Evolutionary conservation across 2,797 vertebrate genomes (phyloP).

Genomic region (Phrynocephalus guinanensis): DNA sequence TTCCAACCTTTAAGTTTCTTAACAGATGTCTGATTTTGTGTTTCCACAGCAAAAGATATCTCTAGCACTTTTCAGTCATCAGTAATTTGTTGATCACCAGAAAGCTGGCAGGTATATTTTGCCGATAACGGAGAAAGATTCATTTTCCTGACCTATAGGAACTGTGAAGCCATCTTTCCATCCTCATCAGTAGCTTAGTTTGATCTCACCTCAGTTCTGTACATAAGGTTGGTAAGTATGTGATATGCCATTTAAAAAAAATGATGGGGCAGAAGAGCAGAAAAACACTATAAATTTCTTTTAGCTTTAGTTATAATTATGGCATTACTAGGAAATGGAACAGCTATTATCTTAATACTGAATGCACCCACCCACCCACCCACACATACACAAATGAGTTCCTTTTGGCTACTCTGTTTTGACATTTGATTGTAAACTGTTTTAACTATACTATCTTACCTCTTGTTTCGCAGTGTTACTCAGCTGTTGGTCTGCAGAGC

Average conservation of each 20-base stretch:
- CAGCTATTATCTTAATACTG: conserved; percentile 31
- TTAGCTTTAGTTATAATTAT: not conserved
- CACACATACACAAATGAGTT: conserved; percentile 1
- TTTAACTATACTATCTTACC: not conserved
- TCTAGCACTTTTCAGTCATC: not conserved
- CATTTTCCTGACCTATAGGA: not conserved
- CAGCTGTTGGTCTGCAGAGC: not conserved
- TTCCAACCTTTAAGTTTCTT: not conserved
- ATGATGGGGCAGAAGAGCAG: not conserved
- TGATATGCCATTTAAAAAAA: no score
- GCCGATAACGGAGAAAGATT: no score
- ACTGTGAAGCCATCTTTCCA: not conserved
- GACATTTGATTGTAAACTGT: conserved; percentile 34
- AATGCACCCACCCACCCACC: conserved; percentile 14
- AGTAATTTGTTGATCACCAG: not conserved
- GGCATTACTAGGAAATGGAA: not conserved
- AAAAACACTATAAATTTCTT: not conserved
- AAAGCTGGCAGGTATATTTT: not conserved
- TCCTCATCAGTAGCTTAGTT: not conserved
- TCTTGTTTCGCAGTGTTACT: not conserved
- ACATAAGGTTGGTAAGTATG: not conserved
- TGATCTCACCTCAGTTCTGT: not conserved
- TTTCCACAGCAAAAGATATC: not conserved
- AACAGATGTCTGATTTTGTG: not conserved
- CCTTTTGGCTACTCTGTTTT: conserved; percentile 29